These are phyloP conservation scores for Apeira syringaria DNA, from an alignment of 2,888 invertebrate species.

Conservation along the genomic window DNA sequence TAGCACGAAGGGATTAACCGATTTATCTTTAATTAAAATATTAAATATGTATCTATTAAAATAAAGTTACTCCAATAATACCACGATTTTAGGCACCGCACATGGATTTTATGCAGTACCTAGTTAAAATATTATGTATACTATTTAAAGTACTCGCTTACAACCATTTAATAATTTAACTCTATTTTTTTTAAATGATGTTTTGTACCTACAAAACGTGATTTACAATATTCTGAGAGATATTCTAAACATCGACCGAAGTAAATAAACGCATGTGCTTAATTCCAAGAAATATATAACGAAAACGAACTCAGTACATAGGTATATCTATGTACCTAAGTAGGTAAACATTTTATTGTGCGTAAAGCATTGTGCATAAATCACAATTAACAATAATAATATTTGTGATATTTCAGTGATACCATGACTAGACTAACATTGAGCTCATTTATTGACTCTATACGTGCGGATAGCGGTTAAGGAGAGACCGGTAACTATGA, in stretches of 20 bases:
- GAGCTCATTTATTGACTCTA: not conserved
- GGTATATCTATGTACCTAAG: too few species aligned
- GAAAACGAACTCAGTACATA: constrained; percentile 3
- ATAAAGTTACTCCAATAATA: constrained; percentile 1
- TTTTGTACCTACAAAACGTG: too few species aligned
- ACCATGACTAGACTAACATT: constrained; percentile 8
- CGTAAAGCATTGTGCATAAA: constrained; percentile 13
- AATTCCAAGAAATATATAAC: too few species aligned
- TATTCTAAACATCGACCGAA: constrained; percentile 4
- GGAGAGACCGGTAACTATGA: too few species aligned
- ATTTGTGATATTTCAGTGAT: constrained; percentile 9
- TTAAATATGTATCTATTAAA: not conserved
- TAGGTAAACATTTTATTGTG: constrained; percentile 2
- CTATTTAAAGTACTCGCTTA: constrained; percentile 3
- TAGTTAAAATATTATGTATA: too few species aligned
- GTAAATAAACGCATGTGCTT: constrained; percentile 16
- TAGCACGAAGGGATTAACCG: too few species aligned
- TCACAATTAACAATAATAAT: not conserved
- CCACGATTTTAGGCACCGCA: not conserved
- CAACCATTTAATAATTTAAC: not conserved
- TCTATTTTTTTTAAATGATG: too few species aligned
- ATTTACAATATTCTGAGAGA: constrained; percentile 13
- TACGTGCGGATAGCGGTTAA: not conserved
- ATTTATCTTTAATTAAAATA: not conserved
- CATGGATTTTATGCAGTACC: constrained; percentile 8